These are phyloP conservation scores for Eleutherodactylus coqui DNA, from an alignment of 2,797 vertebrate species.

Conservation along the genomic window DNA sequence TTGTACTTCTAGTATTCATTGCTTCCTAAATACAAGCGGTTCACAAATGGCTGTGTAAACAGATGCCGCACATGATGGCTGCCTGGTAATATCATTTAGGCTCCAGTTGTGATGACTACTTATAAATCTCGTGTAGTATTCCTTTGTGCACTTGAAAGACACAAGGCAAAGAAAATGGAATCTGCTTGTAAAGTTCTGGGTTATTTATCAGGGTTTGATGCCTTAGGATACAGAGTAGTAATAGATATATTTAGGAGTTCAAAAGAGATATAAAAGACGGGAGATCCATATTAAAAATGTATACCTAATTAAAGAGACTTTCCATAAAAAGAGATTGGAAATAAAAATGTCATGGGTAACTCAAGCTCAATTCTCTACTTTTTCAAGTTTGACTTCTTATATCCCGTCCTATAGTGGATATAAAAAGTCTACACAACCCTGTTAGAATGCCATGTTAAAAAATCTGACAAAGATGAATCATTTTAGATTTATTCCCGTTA, in stretches of 20 bases:
- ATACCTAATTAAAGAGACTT: no score
- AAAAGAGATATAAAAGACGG: no score
- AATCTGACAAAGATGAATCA: no score
- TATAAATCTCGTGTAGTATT: background rate
- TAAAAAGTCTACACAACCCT: no score
- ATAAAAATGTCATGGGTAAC: no score
- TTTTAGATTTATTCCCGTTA: no score
- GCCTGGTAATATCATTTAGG: background rate
- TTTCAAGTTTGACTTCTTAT: background rate
- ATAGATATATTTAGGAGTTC: background rate
- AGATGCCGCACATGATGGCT: background rate
- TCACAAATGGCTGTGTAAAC: slow-evolving; percentile 9
- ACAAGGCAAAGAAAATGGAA: background rate
- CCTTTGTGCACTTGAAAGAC: slow-evolving; percentile 10
- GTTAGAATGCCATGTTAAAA: no score
- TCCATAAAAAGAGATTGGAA: no score
- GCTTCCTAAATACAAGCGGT: background rate
- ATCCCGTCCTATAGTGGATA: no score
- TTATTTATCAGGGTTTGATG: background rate
- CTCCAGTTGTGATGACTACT: background rate
- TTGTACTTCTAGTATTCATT: background rate
- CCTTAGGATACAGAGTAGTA: no score
- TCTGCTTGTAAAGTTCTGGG: background rate
- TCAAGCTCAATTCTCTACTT: background rate
- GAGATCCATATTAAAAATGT: no score